Conservation (phyloP, 1,140 invertebrate genomes). For the Megalopta genalis region DNA sequence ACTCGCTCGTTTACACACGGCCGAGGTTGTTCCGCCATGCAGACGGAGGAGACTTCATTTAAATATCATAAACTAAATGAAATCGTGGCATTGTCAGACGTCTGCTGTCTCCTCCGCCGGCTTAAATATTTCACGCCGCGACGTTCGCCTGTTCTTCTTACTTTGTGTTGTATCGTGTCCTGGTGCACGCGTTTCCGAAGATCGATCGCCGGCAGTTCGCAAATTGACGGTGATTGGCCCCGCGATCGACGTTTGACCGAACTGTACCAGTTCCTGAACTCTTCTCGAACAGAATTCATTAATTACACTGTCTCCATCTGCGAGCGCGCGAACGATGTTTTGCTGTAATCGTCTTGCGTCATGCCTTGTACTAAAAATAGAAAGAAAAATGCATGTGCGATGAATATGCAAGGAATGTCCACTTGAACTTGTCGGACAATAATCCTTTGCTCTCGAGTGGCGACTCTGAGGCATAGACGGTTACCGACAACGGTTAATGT, state of each 20-base stretch:
- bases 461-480: too few species aligned
- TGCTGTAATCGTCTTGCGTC: too few species aligned
- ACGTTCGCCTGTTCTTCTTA: slow-evolving; percentile 60
- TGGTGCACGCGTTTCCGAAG: background rate
- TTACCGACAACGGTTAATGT: too few species aligned
- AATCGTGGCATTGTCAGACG: slow-evolving; percentile 69
- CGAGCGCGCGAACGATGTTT: too few species aligned
- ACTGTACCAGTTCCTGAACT: too few species aligned
- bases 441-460: too few species aligned
- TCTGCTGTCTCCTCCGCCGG: slow-evolving; percentile 46
- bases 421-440: too few species aligned
- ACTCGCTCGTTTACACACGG: slow-evolving; percentile 48
- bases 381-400: too few species aligned
- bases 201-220: background rate
- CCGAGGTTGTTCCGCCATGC: slow-evolving; percentile 31
- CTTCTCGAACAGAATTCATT: background rate
- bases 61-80: slow-evolving; percentile 69
- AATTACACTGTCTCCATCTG: too few species aligned
- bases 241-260: background rate
- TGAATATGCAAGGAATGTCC: too few species aligned
- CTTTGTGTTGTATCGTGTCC: background rate
- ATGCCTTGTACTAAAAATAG: too few species aligned
- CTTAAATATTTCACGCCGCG: slow-evolving; percentile 73
- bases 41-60: slow-evolving; percentile 57
- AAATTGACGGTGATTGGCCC: slow-evolving; percentile 13